Base-by-base conservation (phyloP, 1,140 invertebrate genomes). In the Ceratina australensis region DNA sequence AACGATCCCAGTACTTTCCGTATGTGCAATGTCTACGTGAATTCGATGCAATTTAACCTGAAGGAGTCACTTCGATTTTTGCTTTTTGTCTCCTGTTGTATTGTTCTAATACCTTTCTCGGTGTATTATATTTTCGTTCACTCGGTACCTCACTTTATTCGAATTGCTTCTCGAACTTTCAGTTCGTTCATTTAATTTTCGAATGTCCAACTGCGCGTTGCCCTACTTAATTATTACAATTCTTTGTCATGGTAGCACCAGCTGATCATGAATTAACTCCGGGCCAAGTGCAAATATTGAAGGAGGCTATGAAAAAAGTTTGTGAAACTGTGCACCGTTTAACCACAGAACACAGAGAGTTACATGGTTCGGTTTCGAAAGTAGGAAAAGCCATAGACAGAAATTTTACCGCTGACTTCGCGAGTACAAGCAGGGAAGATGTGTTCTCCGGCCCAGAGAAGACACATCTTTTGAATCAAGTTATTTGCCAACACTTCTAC, bases 401-500 rank as follows among this genome's bases (percentile, higher is more conserved):
- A 86, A 98, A 98, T 93, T 99, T 99, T 89, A 96, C 97, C 63
- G 94, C 96, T 0, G 98, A 99, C 90, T 98, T 98, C 93, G 95
- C 96, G 15, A 96, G 97, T 5, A 97, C 97, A 12, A 96, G 96
- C 60, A 95, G 96, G 81, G 97, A 98, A 71, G 96, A 98, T 90
- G 95, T 96, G 0, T 97, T 99, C 90, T 95, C 95, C 61, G 95
- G 95, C 26, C 92, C 95, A 28, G 95, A 96, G 59, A 98, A 98
- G 87, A 93, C 95, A 50, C 94, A 95, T 80, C 93, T 98, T 18
- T 92, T 99, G 57, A 98, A 99, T 92, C 96, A 98, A 93, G 97
- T 98, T n/a, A 97, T 99, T 56, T 98, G 97, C 86, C 97, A 99
- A 89, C 98, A 99, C 94, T 97, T 99, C 89, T 97, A 98, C 89